phyloP scores from a whole-genome alignment of 2,113 vertebrate genomes.

The Burhinus bistriatus region DNA sequence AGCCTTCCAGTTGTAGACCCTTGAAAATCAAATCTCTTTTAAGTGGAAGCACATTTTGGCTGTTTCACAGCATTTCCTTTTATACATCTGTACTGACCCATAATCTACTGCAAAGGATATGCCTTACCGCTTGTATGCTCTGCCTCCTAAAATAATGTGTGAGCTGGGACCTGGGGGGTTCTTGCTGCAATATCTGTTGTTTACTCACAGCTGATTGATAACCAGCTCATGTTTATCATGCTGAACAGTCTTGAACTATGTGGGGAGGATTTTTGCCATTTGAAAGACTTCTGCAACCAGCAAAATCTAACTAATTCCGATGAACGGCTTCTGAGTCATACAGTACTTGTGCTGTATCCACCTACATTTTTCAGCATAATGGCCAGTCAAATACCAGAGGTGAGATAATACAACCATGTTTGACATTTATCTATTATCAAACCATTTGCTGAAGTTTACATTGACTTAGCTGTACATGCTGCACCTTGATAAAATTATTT shows the following conservation, averaged over 20 bases:
- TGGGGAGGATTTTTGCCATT: not conserved
- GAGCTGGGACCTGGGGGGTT: not conserved
- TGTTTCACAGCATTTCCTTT: not conserved
- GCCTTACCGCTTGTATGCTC: not conserved
- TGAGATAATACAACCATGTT: not conserved
- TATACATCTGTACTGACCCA: not conserved
- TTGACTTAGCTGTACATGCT: not conserved
- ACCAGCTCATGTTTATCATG: not conserved
- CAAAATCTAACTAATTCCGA: not conserved
- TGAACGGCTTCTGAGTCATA: not conserved
- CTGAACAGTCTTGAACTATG: not conserved
- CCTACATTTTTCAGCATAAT: not conserved
- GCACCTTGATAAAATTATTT: not conserved
- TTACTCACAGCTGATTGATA: not conserved
- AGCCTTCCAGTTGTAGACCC: not conserved
- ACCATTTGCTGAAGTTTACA: not conserved
- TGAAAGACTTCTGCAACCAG: not conserved
- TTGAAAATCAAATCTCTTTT: not conserved
- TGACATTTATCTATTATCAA: constrained; percentile 14
- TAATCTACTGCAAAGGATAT: not conserved
- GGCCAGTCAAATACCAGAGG: constrained; percentile 8
- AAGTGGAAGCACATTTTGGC: not conserved
- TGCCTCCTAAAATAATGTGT: not conserved
- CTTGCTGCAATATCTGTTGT: not conserved
- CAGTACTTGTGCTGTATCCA: not conserved